A percentile compares a stretch with the other conserved stretches of the same genome.
Conservation (phyloP, 2,888 invertebrate species). For the Caenorhabditis uteleia region DNA sequence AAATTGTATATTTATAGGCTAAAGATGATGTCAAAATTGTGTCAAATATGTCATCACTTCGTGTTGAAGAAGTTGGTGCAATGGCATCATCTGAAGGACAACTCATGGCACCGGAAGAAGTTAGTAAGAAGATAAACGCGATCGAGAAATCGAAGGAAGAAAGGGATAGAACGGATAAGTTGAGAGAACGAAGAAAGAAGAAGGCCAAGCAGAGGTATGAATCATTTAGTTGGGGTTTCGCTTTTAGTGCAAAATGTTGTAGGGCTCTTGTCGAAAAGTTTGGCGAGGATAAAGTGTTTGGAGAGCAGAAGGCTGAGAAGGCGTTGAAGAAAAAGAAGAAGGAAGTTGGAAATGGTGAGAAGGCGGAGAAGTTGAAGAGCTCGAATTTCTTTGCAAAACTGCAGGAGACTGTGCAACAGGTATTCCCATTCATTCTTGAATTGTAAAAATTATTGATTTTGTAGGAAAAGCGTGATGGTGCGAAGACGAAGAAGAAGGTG, state of each 20-base stretch:
- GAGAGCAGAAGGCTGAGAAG: slow-evolving; percentile 33
- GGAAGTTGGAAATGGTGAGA: slow-evolving; percentile 18
- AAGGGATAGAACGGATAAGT: slow-evolving; percentile 84
- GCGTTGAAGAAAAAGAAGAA: slow-evolving; percentile 27
- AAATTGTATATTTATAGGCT: too few species aligned
- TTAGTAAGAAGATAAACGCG: slow-evolving; percentile 58
- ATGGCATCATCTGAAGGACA: slow-evolving; percentile 73
- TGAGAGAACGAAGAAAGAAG: slow-evolving; percentile 85
- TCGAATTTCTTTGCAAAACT: slow-evolving; percentile 50
- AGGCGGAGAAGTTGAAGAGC: slow-evolving; percentile 29
- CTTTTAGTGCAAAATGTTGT: slow-evolving; percentile 4
- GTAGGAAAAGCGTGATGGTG: slow-evolving; percentile 34
- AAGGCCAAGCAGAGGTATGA: slow-evolving; percentile 79
- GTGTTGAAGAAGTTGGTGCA: slow-evolving; percentile 94
- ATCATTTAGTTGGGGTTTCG: neutral
- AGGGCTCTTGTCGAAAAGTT: slow-evolving; percentile 37
- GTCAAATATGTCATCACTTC: slow-evolving; percentile 86
- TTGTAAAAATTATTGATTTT: neutral
- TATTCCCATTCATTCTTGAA: neutral
- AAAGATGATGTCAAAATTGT: slow-evolving; percentile 86
- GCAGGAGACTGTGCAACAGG: slow-evolving; percentile 44
- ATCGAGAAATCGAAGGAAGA: slow-evolving; percentile 74
- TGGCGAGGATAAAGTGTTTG: slow-evolving; percentile 45
- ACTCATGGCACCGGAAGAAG: slow-evolving; percentile 64
- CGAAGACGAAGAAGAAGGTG: slow-evolving; percentile 40